Evolutionary conservation across 2,797 vertebrate genomes (phyloP).

Genomic region (Sphenopsis melanotis): DNA sequence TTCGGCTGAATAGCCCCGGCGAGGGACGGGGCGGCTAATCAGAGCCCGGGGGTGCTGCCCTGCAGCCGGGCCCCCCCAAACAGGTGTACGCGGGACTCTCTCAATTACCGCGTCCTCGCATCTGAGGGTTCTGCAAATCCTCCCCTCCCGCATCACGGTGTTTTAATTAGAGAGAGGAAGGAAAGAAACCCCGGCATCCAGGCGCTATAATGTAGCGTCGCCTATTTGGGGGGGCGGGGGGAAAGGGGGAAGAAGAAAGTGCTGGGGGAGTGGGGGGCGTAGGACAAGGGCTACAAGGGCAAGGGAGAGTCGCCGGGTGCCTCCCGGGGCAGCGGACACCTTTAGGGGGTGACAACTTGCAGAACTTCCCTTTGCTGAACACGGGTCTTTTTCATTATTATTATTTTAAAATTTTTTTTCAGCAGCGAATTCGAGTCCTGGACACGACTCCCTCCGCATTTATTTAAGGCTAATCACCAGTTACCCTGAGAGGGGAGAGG

Average conservation of each 20-base stretch:
- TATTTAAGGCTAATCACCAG: constrained; percentile 54
- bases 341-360: neutral
- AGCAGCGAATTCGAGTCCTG: constrained; percentile 16
- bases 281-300: neutral
- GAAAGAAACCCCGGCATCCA: neutral
- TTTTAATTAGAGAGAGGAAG: constrained; percentile 21
- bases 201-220: neutral
- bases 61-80: constrained; percentile 79
- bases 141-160: constrained; percentile 8
- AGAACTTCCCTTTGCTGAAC: neutral
- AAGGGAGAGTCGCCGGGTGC: neutral
- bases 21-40: constrained; percentile 84
- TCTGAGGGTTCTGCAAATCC: constrained; percentile 11
- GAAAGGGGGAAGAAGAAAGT: neutral
- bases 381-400: neutral
- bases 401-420: neutral
- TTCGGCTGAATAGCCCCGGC: constrained; percentile 83
- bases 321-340: neutral
- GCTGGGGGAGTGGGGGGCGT: too few relatives aligned
- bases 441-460: constrained; percentile 19
- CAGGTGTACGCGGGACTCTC: constrained; percentile 88
- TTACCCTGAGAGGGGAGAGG: constrained; percentile 21
- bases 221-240: neutral
- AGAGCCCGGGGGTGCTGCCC: constrained; percentile 82
- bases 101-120: constrained; percentile 79